A percentile compares a stretch with the other conserved stretches of the same genome.
These are phyloP conservation scores for Fistularia tabacaria DNA, from an alignment of 2,797 vertebrate species.

Conservation along the genomic window DNA sequence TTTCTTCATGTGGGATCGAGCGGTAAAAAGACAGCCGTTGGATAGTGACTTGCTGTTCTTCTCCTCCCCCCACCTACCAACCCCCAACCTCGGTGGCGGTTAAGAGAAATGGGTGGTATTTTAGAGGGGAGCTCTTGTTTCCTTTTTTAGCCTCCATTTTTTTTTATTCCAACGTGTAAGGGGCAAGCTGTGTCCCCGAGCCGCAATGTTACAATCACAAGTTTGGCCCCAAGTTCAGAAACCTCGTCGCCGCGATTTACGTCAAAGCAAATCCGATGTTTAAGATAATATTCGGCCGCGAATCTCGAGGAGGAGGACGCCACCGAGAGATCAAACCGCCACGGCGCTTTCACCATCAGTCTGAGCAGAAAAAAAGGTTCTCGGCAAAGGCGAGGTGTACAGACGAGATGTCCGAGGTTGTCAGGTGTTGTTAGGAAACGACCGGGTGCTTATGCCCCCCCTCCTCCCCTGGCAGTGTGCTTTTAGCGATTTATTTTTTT, in stretches of 20 bases:
- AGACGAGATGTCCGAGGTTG: no score
- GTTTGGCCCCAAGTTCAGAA: conserved; percentile 15
- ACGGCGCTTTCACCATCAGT: no score
- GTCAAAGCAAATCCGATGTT: no score
- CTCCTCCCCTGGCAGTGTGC: background rate
- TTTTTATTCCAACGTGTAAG: conserved; percentile 63
- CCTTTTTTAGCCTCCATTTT: conserved; percentile 78
- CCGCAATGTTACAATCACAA: conserved; percentile 26
- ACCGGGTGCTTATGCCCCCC: no score
- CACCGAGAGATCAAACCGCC: no score
- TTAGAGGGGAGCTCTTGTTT: conserved; percentile 75
- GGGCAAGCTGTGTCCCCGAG: conserved; percentile 14
- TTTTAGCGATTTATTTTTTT: background rate
- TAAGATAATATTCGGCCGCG: no score
- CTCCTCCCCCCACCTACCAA: conserved; percentile 72
- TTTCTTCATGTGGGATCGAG: conserved; percentile 20
- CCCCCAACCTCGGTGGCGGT: conserved; percentile 72
- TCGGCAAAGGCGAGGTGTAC: no score
- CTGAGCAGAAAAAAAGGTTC: no score
- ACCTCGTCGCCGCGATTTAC: no score
- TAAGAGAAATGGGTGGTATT: conserved; percentile 76
- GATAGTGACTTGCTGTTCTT: conserved; percentile 75
- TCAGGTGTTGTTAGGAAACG: no score
- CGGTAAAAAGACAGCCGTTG: conserved; percentile 46
- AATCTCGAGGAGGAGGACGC: no score